Percentiles rank a stretch among this genome's conserved stretches.
Evolutionary conservation across 2,113 vertebrate species (phyloP).

Genomic region (Proterorhinus semilunaris): DNA sequence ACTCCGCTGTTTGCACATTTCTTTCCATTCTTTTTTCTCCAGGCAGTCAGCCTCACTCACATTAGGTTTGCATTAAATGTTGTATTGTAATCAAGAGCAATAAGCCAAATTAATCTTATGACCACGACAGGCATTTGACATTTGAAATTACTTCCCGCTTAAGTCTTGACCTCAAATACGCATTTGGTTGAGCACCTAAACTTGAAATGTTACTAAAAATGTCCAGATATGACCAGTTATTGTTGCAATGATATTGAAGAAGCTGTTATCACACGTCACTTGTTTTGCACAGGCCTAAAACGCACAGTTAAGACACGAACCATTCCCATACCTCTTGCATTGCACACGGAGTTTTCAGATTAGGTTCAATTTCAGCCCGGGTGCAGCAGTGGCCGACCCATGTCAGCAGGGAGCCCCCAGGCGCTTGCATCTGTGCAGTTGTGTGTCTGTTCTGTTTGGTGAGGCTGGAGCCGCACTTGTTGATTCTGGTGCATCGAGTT

Average conservation of each 20-base stretch:
- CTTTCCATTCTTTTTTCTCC: constrained; percentile 12
- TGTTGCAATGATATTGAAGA: neutral
- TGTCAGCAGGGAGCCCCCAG: constrained; percentile 48
- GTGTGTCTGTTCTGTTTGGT: constrained; percentile 36
- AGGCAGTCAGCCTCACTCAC: constrained; percentile 21
- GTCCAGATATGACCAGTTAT: neutral
- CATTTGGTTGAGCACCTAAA: neutral
- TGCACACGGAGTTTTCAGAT: constrained; percentile 50
- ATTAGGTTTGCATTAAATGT: neutral
- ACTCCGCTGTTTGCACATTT: constrained; percentile 6
- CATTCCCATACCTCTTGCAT: neutral
- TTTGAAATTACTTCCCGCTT: too few species aligned
- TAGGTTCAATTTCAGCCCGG: constrained; percentile 54
- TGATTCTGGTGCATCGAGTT: constrained; percentile 77
- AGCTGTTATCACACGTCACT: neutral
- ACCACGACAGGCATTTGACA: too few species aligned
- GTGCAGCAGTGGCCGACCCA: constrained; percentile 47
- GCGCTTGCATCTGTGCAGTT: constrained; percentile 16
- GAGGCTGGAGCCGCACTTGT: constrained; percentile 65
- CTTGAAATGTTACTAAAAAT: neutral
- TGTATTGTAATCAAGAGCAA: neutral
- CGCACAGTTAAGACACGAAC: constrained; percentile 1
- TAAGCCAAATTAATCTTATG: too few species aligned
- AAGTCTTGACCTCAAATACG: too few species aligned
- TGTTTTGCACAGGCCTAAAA: constrained; percentile 12